Evolutionary conservation across 2,113 vertebrate species (phyloP), one percentile per base, ranked within the genome.

Genomic region (Ploceus nigricollis): DNA sequence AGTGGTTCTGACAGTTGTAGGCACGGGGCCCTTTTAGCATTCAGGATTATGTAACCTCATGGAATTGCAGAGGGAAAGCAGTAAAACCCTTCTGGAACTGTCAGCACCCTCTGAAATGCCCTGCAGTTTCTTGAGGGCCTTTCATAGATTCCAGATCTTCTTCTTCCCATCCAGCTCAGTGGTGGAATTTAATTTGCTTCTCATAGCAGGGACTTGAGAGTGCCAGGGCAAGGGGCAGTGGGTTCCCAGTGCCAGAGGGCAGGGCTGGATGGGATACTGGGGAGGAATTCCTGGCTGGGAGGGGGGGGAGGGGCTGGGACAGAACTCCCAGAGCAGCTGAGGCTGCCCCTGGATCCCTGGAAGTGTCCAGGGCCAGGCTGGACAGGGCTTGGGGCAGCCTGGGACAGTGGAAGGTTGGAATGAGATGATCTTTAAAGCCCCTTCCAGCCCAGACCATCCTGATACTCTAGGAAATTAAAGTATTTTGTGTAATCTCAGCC

Each of bases 201-300:
- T 57, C 42, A 2, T 40, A 56, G 63, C 2, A 2, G 20, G 45
- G 39, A 40, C 3, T 30, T 54, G 4, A 10, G 45, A 61, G 54
- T 37, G 45, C 8, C 54, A n/a, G 84, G n/a, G 6, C n/a, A 17
- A 8, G 15, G 39, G 66, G 39, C 12, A 45, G 13, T 30, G 54
- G 47, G 22, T 69, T 60, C 28, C 47, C 8, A 19, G 1, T 44
- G 54, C 39, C 63, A 45, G 45, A 53, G 54, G 54, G 17, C 21
- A 45, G 63, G 27, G 45, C 0, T 69, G 2, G 17, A 4, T 58
- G 71, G 50, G 44, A 22, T 2, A 3, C 0, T 44, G 72, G 45
- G 28, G 4, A 20, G 33, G 54, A 24, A 70, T 70, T 70, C 9
- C 4, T 83, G 2, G 0, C 33, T 78, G 25, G 1, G 51, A 54